phyloP scores from a whole-genome alignment of 92 coral and sea anemone genomes.

The Heliopora coerulea region DNA sequence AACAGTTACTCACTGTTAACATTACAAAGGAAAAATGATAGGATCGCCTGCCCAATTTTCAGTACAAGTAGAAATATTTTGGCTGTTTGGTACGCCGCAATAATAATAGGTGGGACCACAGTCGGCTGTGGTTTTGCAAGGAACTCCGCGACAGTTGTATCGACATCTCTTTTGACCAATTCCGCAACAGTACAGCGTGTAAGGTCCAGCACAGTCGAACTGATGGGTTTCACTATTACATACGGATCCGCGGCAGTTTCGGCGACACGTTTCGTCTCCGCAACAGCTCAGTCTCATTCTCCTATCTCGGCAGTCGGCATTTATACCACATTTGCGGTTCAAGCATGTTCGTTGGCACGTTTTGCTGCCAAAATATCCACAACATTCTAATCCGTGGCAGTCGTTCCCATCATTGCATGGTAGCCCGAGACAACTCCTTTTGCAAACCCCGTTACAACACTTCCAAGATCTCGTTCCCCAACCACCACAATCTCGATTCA shows the following conservation, averaged over 20 bases:
- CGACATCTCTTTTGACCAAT: slow-evolving; percentile 39
- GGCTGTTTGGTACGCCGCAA: slow-evolving; percentile 16
- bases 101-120: slow-evolving; percentile 23
- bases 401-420: slow-evolving; percentile 5
- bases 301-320: slow-evolving; percentile 2
- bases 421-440: slow-evolving; percentile 15
- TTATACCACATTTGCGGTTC: slow-evolving; percentile 4
- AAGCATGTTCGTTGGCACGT: slow-evolving; percentile 18
- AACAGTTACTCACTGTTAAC: too few relatives aligned
- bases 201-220: slow-evolving; percentile 4
- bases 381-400: slow-evolving; percentile 24
- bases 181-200: slow-evolving; percentile 24
- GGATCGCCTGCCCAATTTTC: neutral
- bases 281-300: slow-evolving; percentile 10
- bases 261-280: slow-evolving; percentile 28
- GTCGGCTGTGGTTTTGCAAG: slow-evolving; percentile 21
- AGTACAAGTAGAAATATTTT: slow-evolving; percentile 13
- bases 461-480: neutral
- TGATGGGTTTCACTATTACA: slow-evolving; percentile 19
- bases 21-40: too few relatives aligned
- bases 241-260: neutral
- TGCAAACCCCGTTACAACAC: slow-evolving; percentile 34
- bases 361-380: slow-evolving; percentile 24
- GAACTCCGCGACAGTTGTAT: neutral
- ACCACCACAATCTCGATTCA: slow-evolving; percentile 17